phyloP scores from a whole-genome alignment of 1,140 invertebrate genomes.

The Tetragonula clypearis region DNA sequence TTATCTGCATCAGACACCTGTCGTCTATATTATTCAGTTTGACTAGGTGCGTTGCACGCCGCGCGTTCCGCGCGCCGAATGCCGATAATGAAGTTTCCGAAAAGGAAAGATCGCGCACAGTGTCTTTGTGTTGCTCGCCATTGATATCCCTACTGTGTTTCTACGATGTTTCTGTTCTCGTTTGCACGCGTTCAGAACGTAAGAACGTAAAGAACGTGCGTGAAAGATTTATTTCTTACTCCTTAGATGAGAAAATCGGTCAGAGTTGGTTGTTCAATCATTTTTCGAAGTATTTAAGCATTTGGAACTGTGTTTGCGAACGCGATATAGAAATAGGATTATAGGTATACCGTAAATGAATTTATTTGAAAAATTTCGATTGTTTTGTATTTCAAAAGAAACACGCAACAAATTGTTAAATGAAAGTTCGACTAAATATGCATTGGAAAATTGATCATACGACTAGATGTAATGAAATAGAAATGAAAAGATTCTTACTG shows the following conservation, averaged over 20 bases:
- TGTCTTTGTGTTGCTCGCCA: neutral
- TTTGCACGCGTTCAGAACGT: neutral
- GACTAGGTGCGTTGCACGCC: neutral
- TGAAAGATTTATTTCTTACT: too few relatives aligned
- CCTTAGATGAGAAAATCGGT: neutral
- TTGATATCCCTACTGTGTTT: neutral
- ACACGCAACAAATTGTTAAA: too few relatives aligned
- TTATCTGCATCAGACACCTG: slow-evolving; percentile 20
- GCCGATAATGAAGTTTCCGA: slow-evolving; percentile 14
- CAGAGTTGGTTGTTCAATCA: neutral
- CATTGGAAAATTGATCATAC: neutral
- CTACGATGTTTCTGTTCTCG: neutral
- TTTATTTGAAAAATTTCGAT: neutral
- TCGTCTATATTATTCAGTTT: neutral
- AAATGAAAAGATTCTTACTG: neutral
- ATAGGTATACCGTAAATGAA: neutral
- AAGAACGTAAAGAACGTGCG: neutral
- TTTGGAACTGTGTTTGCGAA: too few relatives aligned
- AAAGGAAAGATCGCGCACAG: neutral
- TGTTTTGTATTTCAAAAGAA: too few relatives aligned
- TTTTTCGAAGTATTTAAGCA: too few relatives aligned
- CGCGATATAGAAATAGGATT: neutral
- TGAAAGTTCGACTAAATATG: too few relatives aligned
- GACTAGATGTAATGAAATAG: too few relatives aligned
- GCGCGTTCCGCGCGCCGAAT: neutral